These are phyloP conservation scores for Lepus timidus DNA, from an alignment of 2,113 vertebrate genomes.

Conservation along the genomic window DNA sequence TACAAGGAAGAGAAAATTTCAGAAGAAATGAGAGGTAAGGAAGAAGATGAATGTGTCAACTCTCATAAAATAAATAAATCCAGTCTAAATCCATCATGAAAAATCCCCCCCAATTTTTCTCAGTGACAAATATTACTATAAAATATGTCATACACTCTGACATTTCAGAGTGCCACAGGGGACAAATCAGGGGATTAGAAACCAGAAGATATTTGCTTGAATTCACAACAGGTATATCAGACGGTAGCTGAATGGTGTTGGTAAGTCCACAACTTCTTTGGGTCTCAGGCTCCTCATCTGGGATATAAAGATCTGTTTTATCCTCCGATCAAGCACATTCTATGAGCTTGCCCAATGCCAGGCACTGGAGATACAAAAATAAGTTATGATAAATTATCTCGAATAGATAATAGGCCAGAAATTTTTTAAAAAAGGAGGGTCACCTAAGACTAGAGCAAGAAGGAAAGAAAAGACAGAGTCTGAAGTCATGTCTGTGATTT, in stretches of 20 bases:
- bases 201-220: background rate
- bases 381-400: background rate
- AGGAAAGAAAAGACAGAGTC: background rate
- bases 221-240: background rate
- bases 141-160: background rate
- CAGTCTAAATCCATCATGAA: background rate
- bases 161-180: background rate
- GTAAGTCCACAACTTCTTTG: background rate
- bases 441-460: background rate
- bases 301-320: background rate
- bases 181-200: background rate
- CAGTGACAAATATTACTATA: background rate
- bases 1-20: background rate
- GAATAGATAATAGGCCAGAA: background rate
- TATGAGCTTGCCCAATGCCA: background rate
- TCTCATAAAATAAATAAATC: background rate
- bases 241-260: background rate
- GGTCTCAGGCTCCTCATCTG: background rate
- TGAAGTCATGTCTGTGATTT: background rate
- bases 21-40: background rate
- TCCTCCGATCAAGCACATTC: background rate
- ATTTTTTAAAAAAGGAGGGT: background rate
- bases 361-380: background rate
- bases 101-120: background rate
- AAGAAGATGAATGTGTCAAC: background rate